phyloP scores from a whole-genome alignment of 2,888 invertebrate genomes.

The Xylota segnis region DNA sequence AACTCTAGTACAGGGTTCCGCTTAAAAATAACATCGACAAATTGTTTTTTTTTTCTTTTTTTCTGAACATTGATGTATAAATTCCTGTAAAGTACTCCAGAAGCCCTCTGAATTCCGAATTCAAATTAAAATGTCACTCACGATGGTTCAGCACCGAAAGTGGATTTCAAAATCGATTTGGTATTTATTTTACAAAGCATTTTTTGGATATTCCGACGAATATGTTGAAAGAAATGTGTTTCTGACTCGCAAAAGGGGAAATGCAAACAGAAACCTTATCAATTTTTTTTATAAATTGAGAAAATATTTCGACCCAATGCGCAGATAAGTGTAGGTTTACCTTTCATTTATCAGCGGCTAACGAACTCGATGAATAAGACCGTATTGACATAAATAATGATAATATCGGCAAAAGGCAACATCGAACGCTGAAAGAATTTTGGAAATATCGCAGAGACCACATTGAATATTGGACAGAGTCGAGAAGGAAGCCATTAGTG shows the following conservation, averaged over 20 bases:
- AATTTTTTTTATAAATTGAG: neutral
- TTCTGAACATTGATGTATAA: neutral
- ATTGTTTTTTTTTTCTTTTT: neutral
- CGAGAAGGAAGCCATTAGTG: too few relatives aligned
- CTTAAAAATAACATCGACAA: neutral
- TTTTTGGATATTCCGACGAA: neutral
- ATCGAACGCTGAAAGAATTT: too few relatives aligned
- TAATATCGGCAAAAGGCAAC: too few relatives aligned
- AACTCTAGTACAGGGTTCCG: neutral
- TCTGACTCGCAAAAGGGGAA: neutral
- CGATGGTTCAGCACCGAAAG: slow-evolving; percentile 6
- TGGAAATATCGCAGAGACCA: too few relatives aligned
- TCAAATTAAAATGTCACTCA: slow-evolving; percentile 37
- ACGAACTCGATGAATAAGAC: too few relatives aligned
- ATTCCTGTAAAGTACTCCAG: neutral
- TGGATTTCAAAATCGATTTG: neutral
- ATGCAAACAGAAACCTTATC: slow-evolving; percentile 7
- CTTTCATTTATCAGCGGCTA: too few relatives aligned
- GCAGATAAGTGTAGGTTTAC: neutral
- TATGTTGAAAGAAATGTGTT: neutral
- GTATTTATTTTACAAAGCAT: neutral
- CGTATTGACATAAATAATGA: too few relatives aligned
- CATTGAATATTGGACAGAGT: too few relatives aligned
- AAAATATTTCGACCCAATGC: neutral
- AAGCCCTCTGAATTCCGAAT: neutral